phyloP scores from a whole-genome alignment of 2,888 invertebrate species.

The Philonicus albiceps region DNA sequence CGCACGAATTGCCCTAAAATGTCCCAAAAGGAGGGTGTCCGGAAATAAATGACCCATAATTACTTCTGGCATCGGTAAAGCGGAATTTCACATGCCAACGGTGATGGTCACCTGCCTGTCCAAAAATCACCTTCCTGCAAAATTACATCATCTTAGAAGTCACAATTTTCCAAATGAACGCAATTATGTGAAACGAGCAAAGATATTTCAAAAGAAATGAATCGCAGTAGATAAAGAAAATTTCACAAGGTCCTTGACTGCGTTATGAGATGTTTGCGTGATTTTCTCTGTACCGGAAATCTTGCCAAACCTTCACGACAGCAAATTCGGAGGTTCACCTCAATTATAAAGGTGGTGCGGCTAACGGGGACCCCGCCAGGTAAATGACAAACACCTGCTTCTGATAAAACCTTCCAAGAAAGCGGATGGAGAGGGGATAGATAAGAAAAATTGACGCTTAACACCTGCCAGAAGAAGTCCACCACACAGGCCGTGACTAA shows the following conservation, averaged over 20 bases:
- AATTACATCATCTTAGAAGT: conserved; percentile 12
- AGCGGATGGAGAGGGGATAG: background rate
- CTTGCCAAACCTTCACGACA: background rate
- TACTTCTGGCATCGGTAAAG: background rate
- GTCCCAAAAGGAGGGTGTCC: background rate
- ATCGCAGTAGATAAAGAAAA: background rate
- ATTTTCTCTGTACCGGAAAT: background rate
- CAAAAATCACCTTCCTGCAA: background rate
- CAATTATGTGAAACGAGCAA: conserved; percentile 8
- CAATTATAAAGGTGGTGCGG: background rate
- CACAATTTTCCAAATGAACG: conserved; percentile 22
- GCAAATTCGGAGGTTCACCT: background rate
- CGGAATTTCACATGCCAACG: background rate
- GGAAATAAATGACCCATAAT: background rate
- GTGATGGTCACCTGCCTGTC: background rate
- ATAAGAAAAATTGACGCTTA: conserved; percentile 13
- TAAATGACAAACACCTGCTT: background rate
- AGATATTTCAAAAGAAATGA: conserved; percentile 22
- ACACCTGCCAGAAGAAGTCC: conserved; percentile 24
- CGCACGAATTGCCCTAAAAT: background rate
- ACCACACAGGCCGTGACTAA: background rate
- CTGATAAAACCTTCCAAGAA: background rate
- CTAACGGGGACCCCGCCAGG: background rate
- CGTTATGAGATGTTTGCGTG: conserved; percentile 25
- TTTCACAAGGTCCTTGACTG: background rate